These are phyloP conservation scores for Notolabrus celidotus DNA, from an alignment of 2,797 vertebrate species.

Conservation along the genomic window DNA sequence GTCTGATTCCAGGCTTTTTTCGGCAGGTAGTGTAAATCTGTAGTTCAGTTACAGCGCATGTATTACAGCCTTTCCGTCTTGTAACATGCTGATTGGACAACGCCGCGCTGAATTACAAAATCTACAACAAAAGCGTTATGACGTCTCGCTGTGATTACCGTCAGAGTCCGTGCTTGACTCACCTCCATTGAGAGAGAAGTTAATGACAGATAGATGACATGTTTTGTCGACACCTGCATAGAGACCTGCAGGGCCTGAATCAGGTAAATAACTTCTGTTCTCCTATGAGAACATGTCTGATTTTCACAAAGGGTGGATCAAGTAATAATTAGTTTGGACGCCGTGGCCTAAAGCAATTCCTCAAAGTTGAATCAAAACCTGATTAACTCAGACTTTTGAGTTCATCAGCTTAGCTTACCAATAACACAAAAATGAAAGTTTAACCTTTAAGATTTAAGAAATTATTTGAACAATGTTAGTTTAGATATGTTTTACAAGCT, in stretches of 20 bases:
- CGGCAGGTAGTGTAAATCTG: slow-evolving; percentile 16
- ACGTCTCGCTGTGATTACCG: not conserved
- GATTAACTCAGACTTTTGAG: not conserved
- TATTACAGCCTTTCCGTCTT: not conserved
- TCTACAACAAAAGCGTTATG: slow-evolving; percentile 17
- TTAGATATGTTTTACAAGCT: not conserved
- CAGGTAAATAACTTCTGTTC: slow-evolving; percentile 23
- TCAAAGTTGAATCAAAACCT: slow-evolving; percentile 32
- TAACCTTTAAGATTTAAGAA: no score
- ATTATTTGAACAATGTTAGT: not conserved
- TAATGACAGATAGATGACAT: slow-evolving; percentile 28
- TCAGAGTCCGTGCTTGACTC: slow-evolving; percentile 31
- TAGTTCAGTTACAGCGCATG: slow-evolving; percentile 18
- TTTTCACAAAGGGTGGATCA: slow-evolving; percentile 19
- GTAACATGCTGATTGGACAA: not conserved
- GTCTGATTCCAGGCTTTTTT: slow-evolving; percentile 17
- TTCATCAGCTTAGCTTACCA: not conserved
- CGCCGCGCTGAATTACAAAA: slow-evolving; percentile 20
- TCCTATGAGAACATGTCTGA: slow-evolving; percentile 61
- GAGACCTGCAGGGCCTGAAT: slow-evolving; percentile 38
- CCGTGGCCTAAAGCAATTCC: slow-evolving; percentile 3
- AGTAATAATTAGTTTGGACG: slow-evolving; percentile 26
- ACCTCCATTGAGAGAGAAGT: slow-evolving; percentile 29
- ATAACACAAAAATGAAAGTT: not conserved
- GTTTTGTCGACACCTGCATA: slow-evolving; percentile 50